phyloP scores from a whole-genome alignment of 1,140 invertebrate species.

The Phenacoccus solenopsis region DNA sequence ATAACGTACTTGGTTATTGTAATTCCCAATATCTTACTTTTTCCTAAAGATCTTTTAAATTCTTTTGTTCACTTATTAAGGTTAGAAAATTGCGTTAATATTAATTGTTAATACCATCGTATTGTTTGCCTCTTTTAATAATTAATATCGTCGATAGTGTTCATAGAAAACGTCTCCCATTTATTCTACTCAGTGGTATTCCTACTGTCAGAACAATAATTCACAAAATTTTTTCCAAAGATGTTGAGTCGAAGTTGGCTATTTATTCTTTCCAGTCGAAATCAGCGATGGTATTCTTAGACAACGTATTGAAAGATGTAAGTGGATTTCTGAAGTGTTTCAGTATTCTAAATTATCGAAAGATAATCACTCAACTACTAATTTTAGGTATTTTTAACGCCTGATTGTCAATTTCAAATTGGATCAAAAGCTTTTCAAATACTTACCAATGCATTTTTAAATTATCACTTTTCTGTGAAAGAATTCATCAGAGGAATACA shows the following conservation, averaged over 20 bases:
- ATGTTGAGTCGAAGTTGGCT: not conserved
- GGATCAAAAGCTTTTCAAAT: not conserved
- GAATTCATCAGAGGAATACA: not conserved
- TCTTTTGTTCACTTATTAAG: not conserved
- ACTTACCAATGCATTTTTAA: not conserved
- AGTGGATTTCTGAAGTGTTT: no score
- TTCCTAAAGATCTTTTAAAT: not conserved
- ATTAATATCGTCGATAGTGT: not conserved
- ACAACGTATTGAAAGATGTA: not conserved
- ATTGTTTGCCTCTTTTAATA: no score
- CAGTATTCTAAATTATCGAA: no score
- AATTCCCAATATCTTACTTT: not conserved
- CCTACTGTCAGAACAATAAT: not conserved
- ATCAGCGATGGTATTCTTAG: not conserved
- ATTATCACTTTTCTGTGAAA: not conserved
- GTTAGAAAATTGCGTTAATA: not conserved
- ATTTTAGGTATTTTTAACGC: not conserved
- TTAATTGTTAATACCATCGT: not conserved
- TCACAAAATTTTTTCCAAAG: no score
- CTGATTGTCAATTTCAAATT: not conserved
- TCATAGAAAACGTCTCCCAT: not conserved
- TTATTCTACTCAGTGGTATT: not conserved
- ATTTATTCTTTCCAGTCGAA: not conserved
- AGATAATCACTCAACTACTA: not conserved
- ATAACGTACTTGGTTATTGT: not conserved